Percentiles rank a stretch among this genome's conserved stretches.
Conservation (phyloP, 2,797 vertebrate species). For the Melopsittacus undulatus region DNA sequence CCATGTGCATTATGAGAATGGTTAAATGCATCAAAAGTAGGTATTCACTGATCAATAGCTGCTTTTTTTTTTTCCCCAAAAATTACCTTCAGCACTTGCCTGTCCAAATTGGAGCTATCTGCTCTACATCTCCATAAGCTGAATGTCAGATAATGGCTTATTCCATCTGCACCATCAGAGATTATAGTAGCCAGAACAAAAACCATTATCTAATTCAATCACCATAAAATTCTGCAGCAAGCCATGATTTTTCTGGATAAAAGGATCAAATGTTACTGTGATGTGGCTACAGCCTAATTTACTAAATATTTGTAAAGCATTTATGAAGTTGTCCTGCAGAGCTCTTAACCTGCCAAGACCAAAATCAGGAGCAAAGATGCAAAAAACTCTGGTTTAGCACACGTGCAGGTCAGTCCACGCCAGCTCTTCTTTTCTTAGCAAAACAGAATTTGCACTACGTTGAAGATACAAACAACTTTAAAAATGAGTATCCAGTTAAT, state of each 20-base stretch:
- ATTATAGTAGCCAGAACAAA: neutral
- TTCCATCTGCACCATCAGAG: neutral
- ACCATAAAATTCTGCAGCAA: neutral
- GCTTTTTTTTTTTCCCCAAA: neutral
- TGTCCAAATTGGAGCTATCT: neutral
- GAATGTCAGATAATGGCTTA: neutral
- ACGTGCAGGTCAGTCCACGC: fast-evolving
- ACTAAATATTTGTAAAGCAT: slow-evolving; percentile 13
- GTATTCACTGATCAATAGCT: neutral
- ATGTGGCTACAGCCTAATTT: slow-evolving; percentile 9
- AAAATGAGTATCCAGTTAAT: neutral
- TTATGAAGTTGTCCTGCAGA: slow-evolving; percentile 22
- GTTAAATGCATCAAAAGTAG: neutral
- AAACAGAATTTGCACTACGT: neutral
- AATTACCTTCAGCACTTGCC: neutral
- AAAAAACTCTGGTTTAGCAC: neutral
- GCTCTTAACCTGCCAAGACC: neutral
- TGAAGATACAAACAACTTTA: neutral
- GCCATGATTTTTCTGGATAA: neutral
- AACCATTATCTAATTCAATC: neutral
- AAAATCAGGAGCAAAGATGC: slow-evolving; percentile 8
- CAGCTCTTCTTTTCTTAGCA: neutral
- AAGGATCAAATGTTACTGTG: neutral
- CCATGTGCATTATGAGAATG: neutral
- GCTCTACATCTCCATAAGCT: neutral